Percentiles rank a stretch among this genome's conserved stretches.
Conservation (phyloP, 2,113 vertebrate genomes). For the Mormyrus lacerda region DNA sequence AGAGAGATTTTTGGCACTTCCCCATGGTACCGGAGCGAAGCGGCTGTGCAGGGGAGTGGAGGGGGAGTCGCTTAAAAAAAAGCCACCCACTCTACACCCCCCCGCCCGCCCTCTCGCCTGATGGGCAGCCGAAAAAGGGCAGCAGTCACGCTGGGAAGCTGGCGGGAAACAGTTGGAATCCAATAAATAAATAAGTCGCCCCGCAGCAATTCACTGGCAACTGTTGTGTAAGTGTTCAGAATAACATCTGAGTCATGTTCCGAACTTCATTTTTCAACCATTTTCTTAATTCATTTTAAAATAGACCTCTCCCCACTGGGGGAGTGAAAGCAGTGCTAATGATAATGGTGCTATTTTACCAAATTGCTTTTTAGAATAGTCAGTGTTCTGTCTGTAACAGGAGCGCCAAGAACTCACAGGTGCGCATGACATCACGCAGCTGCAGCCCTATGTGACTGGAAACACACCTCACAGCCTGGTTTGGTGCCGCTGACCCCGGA, state of each 20-base stretch:
- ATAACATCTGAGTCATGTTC: conserved; percentile 7
- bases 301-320: neutral
- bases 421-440: neutral
- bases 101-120: neutral
- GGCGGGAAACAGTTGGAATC: neutral
- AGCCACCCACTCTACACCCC: neutral
- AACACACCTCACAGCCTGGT: neutral
- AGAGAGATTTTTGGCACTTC: neutral
- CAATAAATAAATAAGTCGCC: neutral
- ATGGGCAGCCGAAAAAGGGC: neutral
- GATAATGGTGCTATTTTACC: neutral
- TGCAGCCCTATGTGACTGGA: neutral
- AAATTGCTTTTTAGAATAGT: neutral
- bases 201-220: neutral
- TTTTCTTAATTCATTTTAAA: neutral
- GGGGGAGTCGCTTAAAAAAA: neutral
- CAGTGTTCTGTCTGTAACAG: neutral
- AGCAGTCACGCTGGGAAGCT: neutral
- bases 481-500: neutral
- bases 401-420: neutral
- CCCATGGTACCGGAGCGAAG: neutral
- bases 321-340: neutral
- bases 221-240: neutral
- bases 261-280: neutral
- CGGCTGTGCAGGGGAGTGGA: neutral